Evolutionary conservation across 2,888 invertebrate species (phyloP), one percentile per base, ranked within the genome.

Genomic region (Opisthograptis luteolata): DNA sequence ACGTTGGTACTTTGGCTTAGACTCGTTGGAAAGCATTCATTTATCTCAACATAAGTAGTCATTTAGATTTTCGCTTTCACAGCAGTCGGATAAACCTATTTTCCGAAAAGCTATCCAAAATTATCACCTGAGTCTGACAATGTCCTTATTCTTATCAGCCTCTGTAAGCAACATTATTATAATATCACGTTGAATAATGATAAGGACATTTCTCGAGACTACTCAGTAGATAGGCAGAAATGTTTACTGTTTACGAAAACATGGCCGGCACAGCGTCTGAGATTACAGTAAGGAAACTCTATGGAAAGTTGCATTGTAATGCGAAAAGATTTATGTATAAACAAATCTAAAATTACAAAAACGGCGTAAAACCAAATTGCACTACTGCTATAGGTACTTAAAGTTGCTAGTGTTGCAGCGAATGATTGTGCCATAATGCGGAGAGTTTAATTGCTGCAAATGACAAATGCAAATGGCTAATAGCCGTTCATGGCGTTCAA

Each of bases 131-230:
- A 24, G 24, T 6, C 44, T 45, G 44, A 35, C 39, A 45, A 35
- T 22, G 44, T 44, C 25, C 39, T 51, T 31, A 31, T 43, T 47
- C 58, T 58, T 58, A 59, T 55, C 51, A 40, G 47, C 8, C 22
- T 20, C 37, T 27, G 43, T 53, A 46, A 55, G 41, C 47, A 39
- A 40, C 51, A 54, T 55, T 61, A 56, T 55, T 60, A 56, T 58
- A 52, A 52, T 59, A 54, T 49, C 32, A 44, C 49, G 51, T 53
- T 60, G 62, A 62, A 62, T 64, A 64, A 62, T 62, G 55, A 56
- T 58, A 48, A 50, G 27, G 41, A 49, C 54, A 51, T 51, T 51
- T 45, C 50, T 44, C 32, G 50, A 44, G 50, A 56, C 49, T 46
- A 60, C 55, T 57, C 52, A 50, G 52, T 47, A 52, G 54, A 60